These are phyloP conservation scores for Clanis bilineata DNA, from an alignment of 2,888 invertebrate species.

Conservation along the genomic window DNA sequence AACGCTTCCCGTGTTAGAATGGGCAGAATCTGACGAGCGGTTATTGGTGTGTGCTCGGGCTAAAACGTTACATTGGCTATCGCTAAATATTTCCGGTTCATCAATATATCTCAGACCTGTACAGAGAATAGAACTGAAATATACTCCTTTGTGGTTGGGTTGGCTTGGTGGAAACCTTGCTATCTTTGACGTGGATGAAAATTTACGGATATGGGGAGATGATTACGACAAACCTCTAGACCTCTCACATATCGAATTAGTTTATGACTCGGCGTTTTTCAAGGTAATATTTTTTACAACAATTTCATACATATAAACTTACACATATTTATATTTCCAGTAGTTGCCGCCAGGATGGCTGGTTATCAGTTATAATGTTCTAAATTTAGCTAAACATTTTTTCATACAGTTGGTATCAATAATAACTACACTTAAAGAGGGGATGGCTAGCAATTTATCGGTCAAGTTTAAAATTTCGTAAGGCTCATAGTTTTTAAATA, in stretches of 20 bases:
- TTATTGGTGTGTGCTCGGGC: conserved; percentile 95
- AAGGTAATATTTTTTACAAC: conserved; percentile 75
- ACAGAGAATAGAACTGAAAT: conserved; percentile 86
- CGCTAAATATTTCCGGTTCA: conserved; percentile 80
- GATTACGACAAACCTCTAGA: conserved; percentile 93
- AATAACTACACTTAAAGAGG: too few relatives aligned
- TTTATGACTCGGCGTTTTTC: conserved; percentile 93
- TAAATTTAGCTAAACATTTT: too few relatives aligned
- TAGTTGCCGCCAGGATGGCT: too few relatives aligned
- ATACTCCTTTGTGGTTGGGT: conserved; percentile 86
- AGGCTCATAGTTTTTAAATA: too few relatives aligned
- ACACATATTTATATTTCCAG: too few relatives aligned
- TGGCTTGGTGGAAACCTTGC: conserved; percentile 91
- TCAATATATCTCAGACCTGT: conserved; percentile 81
- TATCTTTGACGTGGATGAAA: conserved; percentile 92
- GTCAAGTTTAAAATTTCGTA: too few relatives aligned
- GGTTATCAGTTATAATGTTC: too few relatives aligned
- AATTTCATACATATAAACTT: too few relatives aligned
- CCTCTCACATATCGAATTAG: conserved; percentile 89
- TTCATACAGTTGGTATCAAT: too few relatives aligned
- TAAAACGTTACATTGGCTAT: conserved; percentile 92
- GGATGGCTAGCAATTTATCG: too few relatives aligned
- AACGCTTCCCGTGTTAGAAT: conserved; percentile 94
- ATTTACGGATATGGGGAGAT: conserved; percentile 94
- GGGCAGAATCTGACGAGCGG: conserved; percentile 89